phyloP scores from a whole-genome alignment of 2,113 vertebrate genomes.

The Eulemur rufifrons region DNA sequence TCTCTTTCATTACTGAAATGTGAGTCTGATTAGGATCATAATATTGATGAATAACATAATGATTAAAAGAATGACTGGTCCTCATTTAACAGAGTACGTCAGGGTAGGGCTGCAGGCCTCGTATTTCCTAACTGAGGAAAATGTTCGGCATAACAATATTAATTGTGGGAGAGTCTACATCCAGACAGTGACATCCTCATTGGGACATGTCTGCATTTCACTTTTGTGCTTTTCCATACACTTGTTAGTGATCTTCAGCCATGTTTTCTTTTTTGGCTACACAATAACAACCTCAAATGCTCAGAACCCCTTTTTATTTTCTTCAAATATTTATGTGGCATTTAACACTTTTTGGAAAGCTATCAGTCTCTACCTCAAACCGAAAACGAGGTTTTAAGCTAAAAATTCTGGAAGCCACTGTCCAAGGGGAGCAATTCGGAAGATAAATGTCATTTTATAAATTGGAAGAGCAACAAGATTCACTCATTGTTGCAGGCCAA shows the following conservation, averaged over 20 bases:
- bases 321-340: constrained; percentile 26
- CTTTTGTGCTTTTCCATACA: not conserved
- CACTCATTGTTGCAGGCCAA: not conserved
- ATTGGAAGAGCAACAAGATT: not conserved
- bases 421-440: not conserved
- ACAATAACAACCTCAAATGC: not conserved
- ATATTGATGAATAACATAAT: not conserved
- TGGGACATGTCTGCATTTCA: not conserved
- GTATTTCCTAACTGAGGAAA: not conserved
- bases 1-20: constrained; percentile 40
- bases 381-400: not conserved
- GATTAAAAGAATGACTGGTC: not conserved
- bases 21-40: not conserved
- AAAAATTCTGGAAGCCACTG: not conserved
- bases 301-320: not conserved
- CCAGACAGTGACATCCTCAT: not conserved
- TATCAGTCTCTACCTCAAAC: not conserved
- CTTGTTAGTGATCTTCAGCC: not conserved
- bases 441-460: constrained; percentile 2
- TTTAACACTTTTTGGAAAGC: constrained; percentile 3
- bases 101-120: not conserved
- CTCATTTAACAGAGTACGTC: not conserved
- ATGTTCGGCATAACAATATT: not conserved
- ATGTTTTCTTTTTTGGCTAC: not conserved
- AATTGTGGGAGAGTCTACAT: not conserved